Evolutionary conservation across 1,140 invertebrate genomes (phyloP), one percentile per base, ranked within the genome.

Genomic region (Aphelinus certus): DNA sequence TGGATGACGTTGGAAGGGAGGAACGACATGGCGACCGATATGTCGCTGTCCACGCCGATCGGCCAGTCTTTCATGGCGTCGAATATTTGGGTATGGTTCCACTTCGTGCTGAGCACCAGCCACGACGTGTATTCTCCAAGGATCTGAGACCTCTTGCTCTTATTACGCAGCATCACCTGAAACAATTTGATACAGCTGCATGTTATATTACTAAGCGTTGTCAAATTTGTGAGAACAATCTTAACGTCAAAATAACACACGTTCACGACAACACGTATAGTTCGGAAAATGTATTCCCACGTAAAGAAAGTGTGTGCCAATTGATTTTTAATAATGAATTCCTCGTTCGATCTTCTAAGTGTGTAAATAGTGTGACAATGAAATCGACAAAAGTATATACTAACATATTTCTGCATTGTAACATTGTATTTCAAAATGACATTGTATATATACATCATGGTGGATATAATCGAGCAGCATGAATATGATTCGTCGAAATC

Each of bases 101-200:
- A 76, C 46, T 73, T 73, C 7, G 71, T 78, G 58, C 75, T 74
- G 26, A 75, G 9, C 2, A 75, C 2, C 1, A 75, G 62, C 74
- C 74, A 76, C 46, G 76, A 72, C 9, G 10, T 67, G 62, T 78
- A 81, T 57, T 49, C 71, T 1, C 76, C 75, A 48, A 56, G 78
- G 60, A 68, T 71, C 61, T 61, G 47, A 71, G 43, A 10, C 77
- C 81, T 55, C 58, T 5, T 9, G 61, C 72, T 56, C 57, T 68
- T 71, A 4, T 72, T 60, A 9, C 43, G 48, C 1, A 55, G 4
- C 56, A 48, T 76, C 26, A 71, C 49, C 75, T 76, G 46, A 26
- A 26, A 26, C 26, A 4, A 60, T 10, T 26, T 7, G 57, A 60
- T 3, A 60, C 57, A n/a, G 26, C 3, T 1, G 26, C 26, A 26